These are phyloP conservation scores for Sycophila texana DNA, from an alignment of 2,888 invertebrate species.

Conservation along the genomic window DNA sequence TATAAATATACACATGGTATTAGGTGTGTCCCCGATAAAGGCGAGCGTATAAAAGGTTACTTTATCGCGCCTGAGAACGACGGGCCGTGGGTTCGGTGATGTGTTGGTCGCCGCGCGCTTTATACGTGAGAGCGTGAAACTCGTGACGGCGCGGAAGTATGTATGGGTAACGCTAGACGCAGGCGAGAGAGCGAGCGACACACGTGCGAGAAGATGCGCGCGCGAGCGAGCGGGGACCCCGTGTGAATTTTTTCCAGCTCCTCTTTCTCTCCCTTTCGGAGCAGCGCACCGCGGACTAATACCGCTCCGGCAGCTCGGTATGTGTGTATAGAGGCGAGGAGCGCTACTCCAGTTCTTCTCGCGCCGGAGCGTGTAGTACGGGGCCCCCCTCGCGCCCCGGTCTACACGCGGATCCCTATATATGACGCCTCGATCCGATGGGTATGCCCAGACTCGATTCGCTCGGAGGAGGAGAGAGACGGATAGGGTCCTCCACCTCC, in stretches of 20 bases:
- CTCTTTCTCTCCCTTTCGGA: too few relatives aligned
- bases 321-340: background rate
- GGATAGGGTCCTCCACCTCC: too few relatives aligned
- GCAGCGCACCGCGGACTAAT: too few relatives aligned
- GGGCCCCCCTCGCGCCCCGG: too few relatives aligned
- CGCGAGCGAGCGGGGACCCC: conserved; percentile 5
- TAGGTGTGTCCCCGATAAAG: conserved; percentile 48
- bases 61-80: conserved; percentile 56
- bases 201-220: conserved; percentile 39
- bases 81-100: background rate
- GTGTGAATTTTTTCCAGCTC: conserved; percentile 51
- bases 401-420: too few relatives aligned
- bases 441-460: too few relatives aligned
- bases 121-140: conserved; percentile 31
- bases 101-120: background rate
- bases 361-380: too few relatives aligned
- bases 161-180: background rate
- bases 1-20: background rate
- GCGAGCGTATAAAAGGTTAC: conserved; percentile 55
- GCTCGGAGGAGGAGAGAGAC: too few relatives aligned
- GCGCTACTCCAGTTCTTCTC: background rate
- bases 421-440: too few relatives aligned
- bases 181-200: background rate
- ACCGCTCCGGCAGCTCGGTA: background rate
- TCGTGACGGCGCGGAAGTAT: background rate